Evolutionary conservation across 2,113 vertebrate species (phyloP), one percentile per base, ranked within the genome.

Genomic region (Odontesthes bonariensis): DNA sequence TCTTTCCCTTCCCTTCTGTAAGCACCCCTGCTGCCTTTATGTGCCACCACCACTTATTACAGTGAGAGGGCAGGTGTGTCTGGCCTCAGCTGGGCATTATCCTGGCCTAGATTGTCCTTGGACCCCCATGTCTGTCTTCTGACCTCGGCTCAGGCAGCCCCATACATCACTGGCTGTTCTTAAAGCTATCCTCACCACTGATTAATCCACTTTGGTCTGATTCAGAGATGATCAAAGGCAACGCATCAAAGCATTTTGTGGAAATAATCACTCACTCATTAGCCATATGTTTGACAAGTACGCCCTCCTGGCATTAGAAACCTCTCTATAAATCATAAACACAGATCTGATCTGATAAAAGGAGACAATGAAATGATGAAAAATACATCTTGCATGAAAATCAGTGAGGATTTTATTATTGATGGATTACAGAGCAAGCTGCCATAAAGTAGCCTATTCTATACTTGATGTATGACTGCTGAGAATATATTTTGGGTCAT

Each of bases 221-320:
- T 89, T 90, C 79, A 57, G 67, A 83, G 71, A 83, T 83, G 88
- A 91, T 93, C 87, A 91, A 91, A 90, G 84, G 77, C 75, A 71
- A 72, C 53, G 82, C 85, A 85, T 90, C 89, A 91, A 89, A 86
- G 86, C 80, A 66, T 86, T 86, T 91, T 73, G 87, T 72, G 57
- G 78, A 66, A 67, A 81, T 86, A 84, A 90, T 93, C 86, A 89
- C 75, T 87, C 88, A 85, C 85, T 91, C 89, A 88, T 92, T 91
- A 91, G 84, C 87, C 90, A 84, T 88, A 90, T 89, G 91, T 91
- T 90, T 90, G 91, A 91, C 90, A 91, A 91, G 86, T 72, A 51
- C 60, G 73, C 83, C 84, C 89, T 83, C 76, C 83, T 88, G 89
- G 84, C 87, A 73, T 81, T 67, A 75, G 69, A 74, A 79, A 74